Conservation (phyloP, 2,797 vertebrate genomes). For the Poeciliopsis turneri region DNA sequence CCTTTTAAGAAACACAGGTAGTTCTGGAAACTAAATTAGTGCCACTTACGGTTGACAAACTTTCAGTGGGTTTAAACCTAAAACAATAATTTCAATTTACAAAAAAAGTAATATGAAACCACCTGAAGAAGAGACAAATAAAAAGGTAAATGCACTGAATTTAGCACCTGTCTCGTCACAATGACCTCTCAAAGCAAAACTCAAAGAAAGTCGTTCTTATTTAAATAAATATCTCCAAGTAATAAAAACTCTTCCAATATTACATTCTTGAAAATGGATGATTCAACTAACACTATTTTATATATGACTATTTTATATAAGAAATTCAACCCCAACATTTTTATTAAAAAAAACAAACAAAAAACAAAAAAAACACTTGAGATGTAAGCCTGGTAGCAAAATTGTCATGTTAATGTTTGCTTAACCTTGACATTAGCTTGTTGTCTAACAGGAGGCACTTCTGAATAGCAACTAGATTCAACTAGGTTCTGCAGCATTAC, state of each 20-base stretch:
- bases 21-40: no score
- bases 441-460: not conserved
- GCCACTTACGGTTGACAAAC: not conserved
- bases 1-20: not conserved
- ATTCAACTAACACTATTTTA: not conserved
- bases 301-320: not conserved
- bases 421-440: not conserved
- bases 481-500: not conserved
- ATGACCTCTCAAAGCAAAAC: no score
- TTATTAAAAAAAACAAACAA: not conserved
- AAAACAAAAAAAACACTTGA: not conserved
- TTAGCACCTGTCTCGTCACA: no score
- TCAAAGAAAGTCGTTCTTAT: not conserved
- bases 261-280: not conserved
- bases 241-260: not conserved
- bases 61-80: not conserved
- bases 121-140: no score
- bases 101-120: not conserved
- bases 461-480: not conserved
- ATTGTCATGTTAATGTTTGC: not conserved
- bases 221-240: not conserved
- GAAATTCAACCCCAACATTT: not conserved
- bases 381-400: not conserved
- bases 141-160: no score
- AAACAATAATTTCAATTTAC: not conserved